Percentiles rank a stretch among this genome's conserved stretches.
These are phyloP conservation scores for Cololabis saira DNA, from an alignment of 2,113 vertebrate species.

Conservation along the genomic window DNA sequence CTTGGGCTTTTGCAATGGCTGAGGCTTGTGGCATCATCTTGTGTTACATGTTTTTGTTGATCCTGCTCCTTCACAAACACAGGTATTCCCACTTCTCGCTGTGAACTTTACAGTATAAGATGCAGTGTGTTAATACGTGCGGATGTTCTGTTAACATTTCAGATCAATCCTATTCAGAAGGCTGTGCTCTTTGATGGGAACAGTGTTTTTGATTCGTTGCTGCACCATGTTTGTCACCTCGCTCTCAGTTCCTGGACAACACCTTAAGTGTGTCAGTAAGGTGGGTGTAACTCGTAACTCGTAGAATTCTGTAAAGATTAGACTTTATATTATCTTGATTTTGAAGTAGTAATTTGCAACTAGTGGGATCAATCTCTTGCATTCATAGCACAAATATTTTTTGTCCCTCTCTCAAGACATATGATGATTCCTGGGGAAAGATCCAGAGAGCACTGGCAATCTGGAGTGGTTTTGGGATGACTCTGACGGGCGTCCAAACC, in stretches of 20 bases:
- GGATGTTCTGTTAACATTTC: constrained; percentile 51
- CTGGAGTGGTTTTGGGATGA: constrained; percentile 98
- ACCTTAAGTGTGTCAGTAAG: constrained; percentile 96
- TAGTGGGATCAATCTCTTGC: neutral
- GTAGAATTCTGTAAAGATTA: constrained; percentile 7
- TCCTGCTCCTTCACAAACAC: constrained; percentile 96
- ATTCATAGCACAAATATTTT: neutral
- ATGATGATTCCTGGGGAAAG: constrained; percentile 90
- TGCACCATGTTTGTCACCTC: constrained; percentile 98
- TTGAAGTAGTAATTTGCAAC: neutral
- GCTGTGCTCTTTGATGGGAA: constrained; percentile 94
- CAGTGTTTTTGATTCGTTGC: constrained; percentile 95
- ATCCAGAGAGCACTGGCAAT: constrained; percentile 91
- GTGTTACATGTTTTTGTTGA: constrained; percentile 92
- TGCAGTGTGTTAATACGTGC: neutral
- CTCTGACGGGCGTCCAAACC: constrained; percentile 94
- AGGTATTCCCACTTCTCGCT: constrained; percentile 79
- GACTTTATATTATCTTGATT: neutral
- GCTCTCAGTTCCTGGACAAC: constrained; percentile 95
- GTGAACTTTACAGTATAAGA: neutral
- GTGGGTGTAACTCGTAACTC: constrained; percentile 73
- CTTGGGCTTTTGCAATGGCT: constrained; percentile 98
- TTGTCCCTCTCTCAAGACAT: constrained; percentile 79
- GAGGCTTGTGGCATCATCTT: constrained; percentile 95
- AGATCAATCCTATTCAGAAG: constrained; percentile 95